A percentile compares a stretch with the other conserved stretches of the same genome.
phyloP scores from a whole-genome alignment of 2,113 vertebrate genomes.

The Phylloscopus trochilus region DNA sequence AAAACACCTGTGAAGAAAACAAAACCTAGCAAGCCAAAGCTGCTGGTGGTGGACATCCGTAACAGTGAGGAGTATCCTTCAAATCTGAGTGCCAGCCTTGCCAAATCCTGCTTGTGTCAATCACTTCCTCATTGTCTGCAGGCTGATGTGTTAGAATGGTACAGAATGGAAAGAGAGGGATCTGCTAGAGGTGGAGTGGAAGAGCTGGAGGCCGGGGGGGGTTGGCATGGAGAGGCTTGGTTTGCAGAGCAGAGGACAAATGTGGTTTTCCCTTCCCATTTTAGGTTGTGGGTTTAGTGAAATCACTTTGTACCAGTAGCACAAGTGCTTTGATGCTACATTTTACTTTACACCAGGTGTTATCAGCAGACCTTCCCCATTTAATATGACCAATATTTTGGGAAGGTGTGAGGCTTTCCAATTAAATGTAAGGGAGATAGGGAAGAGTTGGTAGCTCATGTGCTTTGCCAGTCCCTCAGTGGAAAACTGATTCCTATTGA shows the following conservation, averaged over 20 bases:
- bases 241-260: background rate
- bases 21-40: conserved; percentile 88
- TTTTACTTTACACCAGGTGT: background rate
- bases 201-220: background rate
- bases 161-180: background rate
- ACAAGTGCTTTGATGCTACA: background rate
- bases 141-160: background rate
- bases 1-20: conserved; percentile 85
- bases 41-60: conserved; percentile 92
- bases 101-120: background rate
- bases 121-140: background rate
- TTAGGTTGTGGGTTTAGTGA: background rate
- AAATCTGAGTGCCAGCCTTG: background rate
- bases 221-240: background rate
- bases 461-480: background rate
- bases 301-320: background rate
- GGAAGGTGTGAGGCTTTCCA: background rate
- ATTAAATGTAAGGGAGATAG: background rate
- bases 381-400: background rate
- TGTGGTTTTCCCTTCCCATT: background rate
- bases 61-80: conserved; percentile 97
- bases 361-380: background rate
- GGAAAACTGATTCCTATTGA: background rate
- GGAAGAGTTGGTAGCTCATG: background rate
- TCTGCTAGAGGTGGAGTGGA: background rate